phyloP scores from a whole-genome alignment of 2,113 vertebrate species.

The Tragelaphus buxtoni region DNA sequence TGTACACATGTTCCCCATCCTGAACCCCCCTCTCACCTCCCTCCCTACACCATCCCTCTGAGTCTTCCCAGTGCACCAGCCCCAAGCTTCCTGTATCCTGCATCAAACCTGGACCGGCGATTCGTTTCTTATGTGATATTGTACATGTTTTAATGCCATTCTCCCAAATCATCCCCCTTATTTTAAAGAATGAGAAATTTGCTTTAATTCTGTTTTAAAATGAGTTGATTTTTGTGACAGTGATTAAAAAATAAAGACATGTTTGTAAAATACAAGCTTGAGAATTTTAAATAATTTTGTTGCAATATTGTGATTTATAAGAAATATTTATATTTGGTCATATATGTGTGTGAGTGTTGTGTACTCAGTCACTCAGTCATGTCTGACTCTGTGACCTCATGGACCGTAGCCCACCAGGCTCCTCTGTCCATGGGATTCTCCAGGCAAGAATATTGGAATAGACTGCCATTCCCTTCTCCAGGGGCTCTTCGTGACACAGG shows the following conservation, averaged over 20 bases:
- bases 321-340: background rate
- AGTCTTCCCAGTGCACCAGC: too few species aligned
- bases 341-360: background rate
- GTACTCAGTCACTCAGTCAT: background rate
- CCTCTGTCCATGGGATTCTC: background rate
- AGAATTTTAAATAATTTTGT: background rate
- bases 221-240: background rate
- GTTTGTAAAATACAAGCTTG: background rate
- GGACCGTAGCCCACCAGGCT: rapidly evolving
- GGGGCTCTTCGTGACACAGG: background rate
- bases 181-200: background rate
- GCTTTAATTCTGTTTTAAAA: background rate
- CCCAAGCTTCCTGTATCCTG: too few species aligned
- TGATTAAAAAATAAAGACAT: background rate
- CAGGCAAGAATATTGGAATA: background rate
- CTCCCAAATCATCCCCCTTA: background rate
- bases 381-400: background rate
- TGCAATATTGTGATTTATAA: background rate
- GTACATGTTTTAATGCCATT: too few species aligned
- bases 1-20: too few species aligned
- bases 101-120: too few species aligned
- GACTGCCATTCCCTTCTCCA: background rate
- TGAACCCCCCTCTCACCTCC: too few species aligned
- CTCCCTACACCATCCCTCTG: too few species aligned
- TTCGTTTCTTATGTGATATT: too few species aligned